Evolutionary conservation across 1,140 invertebrate species (phyloP), one percentile per base, ranked within the genome.

Genomic region (Oscheius sp.): DNA sequence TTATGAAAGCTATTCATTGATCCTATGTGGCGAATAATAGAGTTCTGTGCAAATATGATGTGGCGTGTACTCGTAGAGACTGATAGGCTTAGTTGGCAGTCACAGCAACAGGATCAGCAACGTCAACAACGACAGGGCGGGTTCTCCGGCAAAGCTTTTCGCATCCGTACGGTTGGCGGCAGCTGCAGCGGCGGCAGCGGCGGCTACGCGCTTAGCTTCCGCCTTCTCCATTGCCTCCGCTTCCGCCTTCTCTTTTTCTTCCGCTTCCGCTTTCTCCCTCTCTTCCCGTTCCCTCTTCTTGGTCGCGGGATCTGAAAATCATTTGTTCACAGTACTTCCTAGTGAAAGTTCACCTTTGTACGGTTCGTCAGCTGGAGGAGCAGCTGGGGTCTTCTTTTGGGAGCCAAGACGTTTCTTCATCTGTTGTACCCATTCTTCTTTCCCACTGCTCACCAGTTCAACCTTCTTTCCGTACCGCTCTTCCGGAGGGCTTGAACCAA

Each of bases 391-490:
- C 49, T 55, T 55, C 49, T 55, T 55, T 26, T 55, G 49, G 49
- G 49, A 20, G 4, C 49, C 49, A 26, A 55, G 49, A 7, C 49
- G 1, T 29, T 76, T 42, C 59, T 73, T 77, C 76, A 77, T 68
- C 52, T 77, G 66, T 31, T 73, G 75, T 28, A 77, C 70, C 76
- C 76, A 77, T 38, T 77, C 73, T n/a, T 67, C 67, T 32, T 77
- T 77, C 34, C 76, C 76, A 62, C 67, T 73, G 3, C 75, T 77
- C 29, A 77, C 45, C 32, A 65, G 65, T 34, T 75, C 68, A 2
- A 77, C 74, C 26, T 77, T 59, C 23, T 66, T 72, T 18, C 74
- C 74, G 26, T 70, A 77, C 29, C 46, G 77, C 32, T 72, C 70
- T 45, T 70, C 72, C 1, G 58, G 62, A 2, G 76, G 65, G 0